Evolutionary conservation across 2,797 vertebrate genomes (phyloP), one percentile per base, ranked within the genome.

Genomic region (Sciurus carolinensis): DNA sequence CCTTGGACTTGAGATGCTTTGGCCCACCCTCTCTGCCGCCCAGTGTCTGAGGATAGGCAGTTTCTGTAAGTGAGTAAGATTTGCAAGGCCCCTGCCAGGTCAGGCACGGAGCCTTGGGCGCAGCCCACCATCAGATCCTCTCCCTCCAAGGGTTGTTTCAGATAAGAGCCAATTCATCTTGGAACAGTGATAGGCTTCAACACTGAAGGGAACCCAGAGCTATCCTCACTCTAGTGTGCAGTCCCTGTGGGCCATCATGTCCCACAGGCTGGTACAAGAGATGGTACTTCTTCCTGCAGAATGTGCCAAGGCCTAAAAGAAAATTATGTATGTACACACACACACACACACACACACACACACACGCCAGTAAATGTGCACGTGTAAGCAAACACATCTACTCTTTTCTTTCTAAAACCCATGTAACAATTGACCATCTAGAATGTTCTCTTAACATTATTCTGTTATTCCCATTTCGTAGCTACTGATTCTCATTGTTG

Each of bases 141-240:
- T 52, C 30, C 66, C 17, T 3, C 1, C 8, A 17, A 11, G 20
- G 28, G 0, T 17, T 42, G 81, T 33, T 96, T 90, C 52, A 26
- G 47, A 57, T 64, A 92, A 86, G 44, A 89, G 88, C 7, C 6
- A n/a, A 82, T 94, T 90, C 54, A 80, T 86, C 75, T 42, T 69
- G 64, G 87, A 92, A 92, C 94, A 76, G 88, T n/a, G 64, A 87
- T 12, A 26, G 79, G 5, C 10, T 69, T 33, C 11, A 44, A 71
- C 7, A 26, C 0, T 14, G 54, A 79, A 54, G 73, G 54, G 26
- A 36, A 28, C 0, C 2, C 20, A 14, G 18, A 3, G n/a, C 66
- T 92, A 11, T 87, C 52, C 82, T 57, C 75, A 1, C 12, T 50
- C 50, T 54, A 67, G 24, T 30, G 24, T 44, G 12, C 3, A 33